phyloP scores from a whole-genome alignment of 2,888 invertebrate genomes.

The Lithophane semibrunnea region DNA sequence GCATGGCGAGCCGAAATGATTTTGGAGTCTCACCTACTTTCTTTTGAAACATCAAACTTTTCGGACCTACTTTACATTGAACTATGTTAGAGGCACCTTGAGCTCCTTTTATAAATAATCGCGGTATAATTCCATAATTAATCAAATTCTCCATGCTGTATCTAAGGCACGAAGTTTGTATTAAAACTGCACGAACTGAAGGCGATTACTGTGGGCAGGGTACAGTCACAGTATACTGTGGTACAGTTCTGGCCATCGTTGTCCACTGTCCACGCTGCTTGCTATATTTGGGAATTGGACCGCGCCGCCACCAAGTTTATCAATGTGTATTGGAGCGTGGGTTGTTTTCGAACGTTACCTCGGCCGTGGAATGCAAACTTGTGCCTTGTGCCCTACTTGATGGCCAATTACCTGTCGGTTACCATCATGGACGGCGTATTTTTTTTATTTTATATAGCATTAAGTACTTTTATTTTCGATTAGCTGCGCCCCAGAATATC shows the following conservation, averaged over 20 bases:
- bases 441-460: constrained; percentile 33
- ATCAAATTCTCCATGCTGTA: constrained; percentile 27
- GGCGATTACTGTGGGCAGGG: constrained; percentile 63
- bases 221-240: constrained; percentile 24
- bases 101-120: constrained; percentile 7
- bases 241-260: constrained; percentile 47
- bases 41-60: constrained; percentile 12
- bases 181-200: constrained; percentile 40
- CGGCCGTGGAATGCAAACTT: constrained; percentile 73
- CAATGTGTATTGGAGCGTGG: constrained; percentile 84
- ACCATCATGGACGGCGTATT: constrained; percentile 33
- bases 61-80: constrained; percentile 1
- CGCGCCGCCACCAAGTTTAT: constrained; percentile 80
- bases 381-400: constrained; percentile 72
- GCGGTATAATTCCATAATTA: constrained; percentile 21
- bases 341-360: constrained; percentile 83
- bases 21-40: constrained; percentile 17
- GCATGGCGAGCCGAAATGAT: constrained; percentile 7
- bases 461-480: constrained; percentile 20
- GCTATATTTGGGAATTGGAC: constrained; percentile 81
- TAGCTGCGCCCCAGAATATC: no score
- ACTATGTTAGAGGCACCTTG: constrained; percentile 14
- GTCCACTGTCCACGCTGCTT: constrained; percentile 70
- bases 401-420: constrained; percentile 65
- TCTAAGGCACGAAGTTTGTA: constrained; percentile 23